Evolutionary conservation across 2,797 vertebrate genomes (phyloP), one percentile per base, ranked within the genome.

Genomic region (Pantherophis alleghaniensis): DNA sequence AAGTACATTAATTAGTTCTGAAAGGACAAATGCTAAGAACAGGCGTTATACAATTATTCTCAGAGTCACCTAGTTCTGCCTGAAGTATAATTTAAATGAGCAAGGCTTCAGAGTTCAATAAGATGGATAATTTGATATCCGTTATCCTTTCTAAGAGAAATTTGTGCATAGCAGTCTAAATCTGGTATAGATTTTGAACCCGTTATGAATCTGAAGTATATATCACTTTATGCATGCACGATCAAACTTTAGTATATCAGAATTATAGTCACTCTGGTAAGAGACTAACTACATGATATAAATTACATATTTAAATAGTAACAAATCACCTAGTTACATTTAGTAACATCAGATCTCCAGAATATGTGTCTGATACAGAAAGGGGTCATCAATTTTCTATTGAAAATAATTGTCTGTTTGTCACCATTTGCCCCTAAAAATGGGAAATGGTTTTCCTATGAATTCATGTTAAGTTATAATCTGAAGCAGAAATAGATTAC

Each of bases 1-100:
- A 74, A 94, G 60, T 55, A 59, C 60, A 69, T 59, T 92, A 86
- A 94, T 94, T 92, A 92, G 26, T 87, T 90, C 60, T 57, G 60
- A 90, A 47, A 90, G 91, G 61, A 79, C 88, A 90, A 90, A 47
- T 88, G 55, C 83, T 87, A 92, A 42, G 83, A 61, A 79, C 24
- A 79, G 56, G 88, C 37, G 16, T 53, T 74, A 74, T 90, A 87
- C 90, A 47, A 88, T 87, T 55, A 87, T 92, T 86, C 79, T 90
- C 61, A 42, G 55, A 87, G 47, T 90, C 83, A 88, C 86, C 86
- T 61, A 83, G 42, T 55, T 74, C 83, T 53, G 88, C 79, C n/a
- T 66, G 83, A 42, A 60, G 37, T 90, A 42, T 88, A 91, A 94
- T 90, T 74, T 90, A 47, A 83, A 90, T 7, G 24, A 87, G 61